Evolutionary conservation across 2,888 invertebrate species (phyloP).

Genomic region (Theristus sp.): DNA sequence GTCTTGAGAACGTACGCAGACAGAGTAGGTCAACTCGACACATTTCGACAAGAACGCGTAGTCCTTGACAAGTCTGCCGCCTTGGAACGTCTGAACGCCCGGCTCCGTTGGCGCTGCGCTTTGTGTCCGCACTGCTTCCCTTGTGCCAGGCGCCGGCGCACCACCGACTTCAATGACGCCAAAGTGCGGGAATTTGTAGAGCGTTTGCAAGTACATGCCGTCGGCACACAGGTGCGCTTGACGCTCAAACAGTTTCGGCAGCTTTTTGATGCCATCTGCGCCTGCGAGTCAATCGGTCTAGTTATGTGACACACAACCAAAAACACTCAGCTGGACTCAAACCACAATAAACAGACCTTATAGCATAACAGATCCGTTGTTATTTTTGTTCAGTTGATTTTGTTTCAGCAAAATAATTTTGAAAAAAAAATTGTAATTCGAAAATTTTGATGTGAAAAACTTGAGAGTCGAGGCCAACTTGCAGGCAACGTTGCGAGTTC

Average conservation of each 20-base stretch:
- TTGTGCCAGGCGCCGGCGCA: no score
- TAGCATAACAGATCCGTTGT: no score
- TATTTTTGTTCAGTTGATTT: no score
- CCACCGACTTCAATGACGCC: background rate
- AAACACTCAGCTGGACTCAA: no score
- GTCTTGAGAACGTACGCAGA: background rate
- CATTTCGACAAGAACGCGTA: conserved; percentile 1
- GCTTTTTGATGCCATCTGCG: background rate
- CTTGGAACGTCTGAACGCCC: background rate
- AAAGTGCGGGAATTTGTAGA: background rate
- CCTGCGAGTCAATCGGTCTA: background rate
- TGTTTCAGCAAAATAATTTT: no score
- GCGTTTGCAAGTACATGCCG: background rate
- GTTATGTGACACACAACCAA: no score
- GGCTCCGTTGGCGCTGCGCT: no score
- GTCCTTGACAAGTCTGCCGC: background rate
- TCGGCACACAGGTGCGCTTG: background rate
- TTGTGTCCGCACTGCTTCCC: no score
- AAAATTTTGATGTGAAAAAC: no score
- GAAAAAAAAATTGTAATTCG: no score
- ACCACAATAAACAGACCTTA: no score
- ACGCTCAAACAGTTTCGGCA: background rate
- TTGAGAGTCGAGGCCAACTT: no score
- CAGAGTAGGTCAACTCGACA: background rate
- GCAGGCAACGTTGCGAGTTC: background rate